Conservation (phyloP, 2,113 vertebrate genomes). For the Tapirus terrestris region DNA sequence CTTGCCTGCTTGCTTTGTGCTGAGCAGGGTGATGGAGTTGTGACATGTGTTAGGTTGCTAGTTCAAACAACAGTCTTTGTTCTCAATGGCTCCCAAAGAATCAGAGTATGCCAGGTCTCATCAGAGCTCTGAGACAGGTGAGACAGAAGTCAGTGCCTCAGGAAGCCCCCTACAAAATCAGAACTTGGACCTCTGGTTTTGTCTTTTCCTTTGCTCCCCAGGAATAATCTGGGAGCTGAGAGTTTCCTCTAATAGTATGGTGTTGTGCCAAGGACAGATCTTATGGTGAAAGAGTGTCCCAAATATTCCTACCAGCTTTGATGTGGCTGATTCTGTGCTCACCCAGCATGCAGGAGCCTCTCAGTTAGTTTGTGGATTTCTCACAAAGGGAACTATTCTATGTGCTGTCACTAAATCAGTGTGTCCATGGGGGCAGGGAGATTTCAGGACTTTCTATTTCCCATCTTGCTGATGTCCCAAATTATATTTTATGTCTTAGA, state of each 20-base stretch:
- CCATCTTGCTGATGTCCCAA: background rate
- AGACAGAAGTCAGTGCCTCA: background rate
- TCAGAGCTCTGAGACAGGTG: background rate
- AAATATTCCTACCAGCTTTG: background rate
- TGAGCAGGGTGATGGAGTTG: background rate
- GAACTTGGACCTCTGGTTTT: background rate
- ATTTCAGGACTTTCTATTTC: background rate
- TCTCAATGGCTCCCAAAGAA: background rate
- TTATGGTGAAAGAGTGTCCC: background rate
- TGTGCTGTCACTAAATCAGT: background rate
- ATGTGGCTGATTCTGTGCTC: background rate
- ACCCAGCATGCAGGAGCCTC: background rate
- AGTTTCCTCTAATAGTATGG: background rate
- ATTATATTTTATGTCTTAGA: background rate
- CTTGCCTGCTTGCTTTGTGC: background rate
- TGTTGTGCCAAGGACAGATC: background rate
- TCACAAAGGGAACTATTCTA: background rate
- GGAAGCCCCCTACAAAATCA: background rate
- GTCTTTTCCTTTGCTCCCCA: background rate
- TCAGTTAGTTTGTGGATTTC: background rate
- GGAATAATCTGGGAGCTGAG: background rate
- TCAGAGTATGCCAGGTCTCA: background rate
- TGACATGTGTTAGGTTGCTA: background rate
- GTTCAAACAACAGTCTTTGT: background rate
- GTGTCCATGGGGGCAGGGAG: background rate